These are phyloP conservation scores for Sebastes kiyomatsui DNA, from an alignment of 2,797 vertebrate genomes.

Conservation along the genomic window DNA sequence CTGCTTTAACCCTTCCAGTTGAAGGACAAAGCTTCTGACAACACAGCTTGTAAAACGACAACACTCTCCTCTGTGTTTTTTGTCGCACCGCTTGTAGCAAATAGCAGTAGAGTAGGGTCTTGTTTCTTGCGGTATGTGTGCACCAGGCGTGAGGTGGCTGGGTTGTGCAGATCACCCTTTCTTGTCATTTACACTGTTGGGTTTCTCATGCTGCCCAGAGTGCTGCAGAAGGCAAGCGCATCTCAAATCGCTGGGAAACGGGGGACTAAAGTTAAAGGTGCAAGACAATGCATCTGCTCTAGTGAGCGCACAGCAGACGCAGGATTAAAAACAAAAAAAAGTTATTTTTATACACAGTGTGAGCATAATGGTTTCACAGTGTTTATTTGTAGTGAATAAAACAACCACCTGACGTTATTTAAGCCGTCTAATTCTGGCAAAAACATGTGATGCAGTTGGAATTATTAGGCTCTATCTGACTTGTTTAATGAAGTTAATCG, in stretches of 20 bases:
- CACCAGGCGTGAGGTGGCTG: conserved; percentile 75
- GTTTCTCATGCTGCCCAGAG: conserved; percentile 52
- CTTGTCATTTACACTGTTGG: conserved; percentile 53
- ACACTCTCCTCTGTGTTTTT: background rate
- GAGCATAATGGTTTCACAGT: background rate
- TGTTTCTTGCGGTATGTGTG: conserved; percentile 32
- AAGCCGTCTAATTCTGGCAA: too few species aligned
- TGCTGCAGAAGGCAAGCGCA: conserved; percentile 68
- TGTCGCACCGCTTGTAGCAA: background rate
- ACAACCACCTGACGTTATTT: background rate
- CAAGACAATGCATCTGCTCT: background rate
- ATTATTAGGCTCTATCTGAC: background rate
- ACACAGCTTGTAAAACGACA: background rate
- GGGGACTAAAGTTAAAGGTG: background rate
- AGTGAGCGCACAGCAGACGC: background rate
- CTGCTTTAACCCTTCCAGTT: background rate
- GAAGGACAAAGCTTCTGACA: background rate
- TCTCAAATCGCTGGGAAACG: background rate
- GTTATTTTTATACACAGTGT: background rate
- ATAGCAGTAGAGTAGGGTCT: background rate
- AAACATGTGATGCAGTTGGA: background rate
- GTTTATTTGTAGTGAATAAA: background rate
- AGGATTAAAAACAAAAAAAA: background rate
- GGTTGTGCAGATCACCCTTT: conserved; percentile 86
- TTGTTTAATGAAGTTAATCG: background rate